Evolutionary conservation across 2,113 vertebrate species (phyloP).

Genomic region (Ivindomyrus marchei): DNA sequence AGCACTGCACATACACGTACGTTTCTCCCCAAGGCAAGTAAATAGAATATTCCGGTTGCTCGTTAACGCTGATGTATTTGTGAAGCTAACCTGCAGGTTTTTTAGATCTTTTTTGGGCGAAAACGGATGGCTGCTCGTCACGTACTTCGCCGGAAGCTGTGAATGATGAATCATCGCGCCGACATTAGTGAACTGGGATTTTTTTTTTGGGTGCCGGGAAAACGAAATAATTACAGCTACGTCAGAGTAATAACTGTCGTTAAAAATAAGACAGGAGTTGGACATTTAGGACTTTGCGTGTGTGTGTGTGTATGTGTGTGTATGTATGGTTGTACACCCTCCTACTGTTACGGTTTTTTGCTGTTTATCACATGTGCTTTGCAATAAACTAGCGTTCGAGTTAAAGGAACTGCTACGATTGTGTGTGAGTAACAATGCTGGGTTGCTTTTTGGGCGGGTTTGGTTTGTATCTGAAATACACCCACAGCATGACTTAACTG

Average conservation of each 20-base stretch:
- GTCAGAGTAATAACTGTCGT: background rate
- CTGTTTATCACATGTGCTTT: conserved; percentile 29
- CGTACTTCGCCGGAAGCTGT: conserved; percentile 10
- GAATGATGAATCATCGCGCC: background rate
- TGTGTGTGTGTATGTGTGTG: background rate
- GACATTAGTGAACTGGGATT: background rate
- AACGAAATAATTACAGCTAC: background rate
- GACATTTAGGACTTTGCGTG: background rate
- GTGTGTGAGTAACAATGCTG: background rate
- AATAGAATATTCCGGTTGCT: background rate
- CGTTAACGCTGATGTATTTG: background rate
- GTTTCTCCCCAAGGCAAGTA: background rate
- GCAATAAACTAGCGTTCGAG: conserved; percentile 5
- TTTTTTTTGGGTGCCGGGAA: background rate
- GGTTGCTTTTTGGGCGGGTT: background rate
- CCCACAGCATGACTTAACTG: conserved; percentile 17
- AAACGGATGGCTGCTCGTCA: background rate
- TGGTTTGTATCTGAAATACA: background rate
- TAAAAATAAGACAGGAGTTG: background rate
- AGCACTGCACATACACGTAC: background rate
- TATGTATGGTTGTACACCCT: background rate
- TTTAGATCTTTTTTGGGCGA: background rate
- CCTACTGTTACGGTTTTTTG: conserved; percentile 12
- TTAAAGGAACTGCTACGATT: background rate
- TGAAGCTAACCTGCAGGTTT: background rate